These are phyloP conservation scores for Anas acuta DNA, from an alignment of 2,797 vertebrate species.

Conservation along the genomic window DNA sequence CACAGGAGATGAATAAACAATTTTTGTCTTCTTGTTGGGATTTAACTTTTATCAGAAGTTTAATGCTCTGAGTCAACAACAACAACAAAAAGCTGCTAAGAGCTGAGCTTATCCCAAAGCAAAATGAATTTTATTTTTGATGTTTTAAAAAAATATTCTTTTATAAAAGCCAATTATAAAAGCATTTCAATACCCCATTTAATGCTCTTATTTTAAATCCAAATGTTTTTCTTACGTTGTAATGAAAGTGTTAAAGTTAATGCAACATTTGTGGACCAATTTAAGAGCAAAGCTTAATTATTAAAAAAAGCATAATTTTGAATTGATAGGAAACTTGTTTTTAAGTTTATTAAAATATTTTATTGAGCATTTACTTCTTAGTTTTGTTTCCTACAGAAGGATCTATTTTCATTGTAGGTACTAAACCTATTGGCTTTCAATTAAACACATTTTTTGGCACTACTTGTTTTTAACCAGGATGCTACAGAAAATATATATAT, in stretches of 20 bases:
- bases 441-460: neutral
- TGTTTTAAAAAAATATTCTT: neutral
- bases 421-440: neutral
- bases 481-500: neutral
- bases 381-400: neutral
- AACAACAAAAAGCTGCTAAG: neutral
- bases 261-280: neutral
- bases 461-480: neutral
- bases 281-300: neutral
- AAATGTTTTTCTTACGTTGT: neutral
- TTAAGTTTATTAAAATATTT: neutral
- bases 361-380: neutral
- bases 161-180: neutral
- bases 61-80: neutral
- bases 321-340: neutral
- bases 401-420: neutral
- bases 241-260: neutral
- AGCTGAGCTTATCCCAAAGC: neutral
- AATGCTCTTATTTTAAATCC: neutral
- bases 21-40: neutral
- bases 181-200: neutral
- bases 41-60: neutral
- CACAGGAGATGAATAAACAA: neutral
- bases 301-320: neutral
- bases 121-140: neutral